Evolutionary conservation across 2,797 vertebrate species (phyloP).

Genomic region (Brotula barbata): DNA sequence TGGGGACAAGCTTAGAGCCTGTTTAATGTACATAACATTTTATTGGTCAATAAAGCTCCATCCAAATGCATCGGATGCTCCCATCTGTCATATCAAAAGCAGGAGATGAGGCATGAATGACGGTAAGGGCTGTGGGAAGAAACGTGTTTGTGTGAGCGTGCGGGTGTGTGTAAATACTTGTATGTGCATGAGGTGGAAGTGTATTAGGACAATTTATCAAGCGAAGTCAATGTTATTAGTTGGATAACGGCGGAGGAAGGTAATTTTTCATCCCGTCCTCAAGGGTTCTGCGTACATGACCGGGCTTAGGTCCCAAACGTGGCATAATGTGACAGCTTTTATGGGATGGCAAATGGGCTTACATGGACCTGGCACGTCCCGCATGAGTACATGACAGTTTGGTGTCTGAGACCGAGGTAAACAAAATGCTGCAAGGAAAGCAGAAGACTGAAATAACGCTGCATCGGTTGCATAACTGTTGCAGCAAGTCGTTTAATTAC

Average conservation of each 20-base stretch:
- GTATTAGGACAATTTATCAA: background rate
- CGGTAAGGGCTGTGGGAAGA: background rate
- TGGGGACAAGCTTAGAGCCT: conserved; percentile 17
- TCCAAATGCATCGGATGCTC: background rate
- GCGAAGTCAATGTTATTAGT: no score
- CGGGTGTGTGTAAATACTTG: background rate
- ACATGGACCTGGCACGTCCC: no score
- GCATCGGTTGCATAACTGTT: no score
- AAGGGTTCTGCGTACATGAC: background rate
- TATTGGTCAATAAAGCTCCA: conserved; percentile 27
- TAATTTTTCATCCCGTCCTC: background rate
- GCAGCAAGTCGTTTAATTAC: no score
- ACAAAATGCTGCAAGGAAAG: no score
- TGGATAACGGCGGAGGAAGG: background rate
- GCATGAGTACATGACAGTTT: no score
- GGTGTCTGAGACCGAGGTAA: no score
- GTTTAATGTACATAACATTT: conserved; percentile 12
- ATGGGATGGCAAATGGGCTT: no score
- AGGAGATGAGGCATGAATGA: conserved; percentile 1
- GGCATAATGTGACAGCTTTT: background rate
- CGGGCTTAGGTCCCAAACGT: background rate
- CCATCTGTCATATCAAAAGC: background rate
- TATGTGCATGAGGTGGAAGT: background rate
- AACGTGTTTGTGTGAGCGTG: background rate
- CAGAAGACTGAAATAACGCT: no score